Evolutionary conservation across 2,888 invertebrate species (phyloP).

Genomic region (Palloptera scutellata): DNA sequence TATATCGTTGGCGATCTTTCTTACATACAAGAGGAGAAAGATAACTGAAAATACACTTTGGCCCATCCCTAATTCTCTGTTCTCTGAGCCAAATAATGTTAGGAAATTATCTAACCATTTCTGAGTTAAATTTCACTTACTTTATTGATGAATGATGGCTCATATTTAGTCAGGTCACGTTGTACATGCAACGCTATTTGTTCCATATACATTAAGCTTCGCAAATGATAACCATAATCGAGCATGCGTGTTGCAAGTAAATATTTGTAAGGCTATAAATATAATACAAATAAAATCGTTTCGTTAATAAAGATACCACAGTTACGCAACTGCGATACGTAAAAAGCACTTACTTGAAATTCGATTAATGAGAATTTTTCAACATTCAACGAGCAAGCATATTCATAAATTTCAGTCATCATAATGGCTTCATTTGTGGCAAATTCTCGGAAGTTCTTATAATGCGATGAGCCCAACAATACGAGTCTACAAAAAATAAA

Average conservation of each 20-base stretch:
- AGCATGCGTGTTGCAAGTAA: slow-evolving; percentile 79
- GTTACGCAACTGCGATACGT: background rate
- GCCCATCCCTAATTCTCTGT: no score
- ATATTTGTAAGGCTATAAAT: slow-evolving; percentile 81
- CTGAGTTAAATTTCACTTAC: slow-evolving; percentile 53
- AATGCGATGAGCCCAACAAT: slow-evolving; percentile 80
- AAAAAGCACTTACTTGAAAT: slow-evolving; percentile 71
- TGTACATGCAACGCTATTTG: slow-evolving; percentile 75
- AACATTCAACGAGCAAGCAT: slow-evolving; percentile 83
- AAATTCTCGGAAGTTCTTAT: slow-evolving; percentile 72
- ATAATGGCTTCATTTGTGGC: slow-evolving; percentile 86
- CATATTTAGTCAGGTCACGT: slow-evolving; percentile 67
- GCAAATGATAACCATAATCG: slow-evolving; percentile 80
- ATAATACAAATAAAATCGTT: slow-evolving; percentile 17
- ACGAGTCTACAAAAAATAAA: slow-evolving; percentile 70
- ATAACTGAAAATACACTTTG: no score
- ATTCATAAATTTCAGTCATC: slow-evolving; percentile 95
- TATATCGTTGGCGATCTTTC: no score
- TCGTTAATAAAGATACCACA: background rate
- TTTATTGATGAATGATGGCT: slow-evolving; percentile 67
- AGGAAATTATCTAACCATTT: no score
- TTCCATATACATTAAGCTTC: slow-evolving; percentile 86
- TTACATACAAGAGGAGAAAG: no score
- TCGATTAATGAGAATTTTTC: slow-evolving; percentile 76
- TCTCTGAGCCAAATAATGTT: no score